Evolutionary conservation across 1,140 invertebrate species (phyloP).

Genomic region (Macrosteles quadrilineatus): DNA sequence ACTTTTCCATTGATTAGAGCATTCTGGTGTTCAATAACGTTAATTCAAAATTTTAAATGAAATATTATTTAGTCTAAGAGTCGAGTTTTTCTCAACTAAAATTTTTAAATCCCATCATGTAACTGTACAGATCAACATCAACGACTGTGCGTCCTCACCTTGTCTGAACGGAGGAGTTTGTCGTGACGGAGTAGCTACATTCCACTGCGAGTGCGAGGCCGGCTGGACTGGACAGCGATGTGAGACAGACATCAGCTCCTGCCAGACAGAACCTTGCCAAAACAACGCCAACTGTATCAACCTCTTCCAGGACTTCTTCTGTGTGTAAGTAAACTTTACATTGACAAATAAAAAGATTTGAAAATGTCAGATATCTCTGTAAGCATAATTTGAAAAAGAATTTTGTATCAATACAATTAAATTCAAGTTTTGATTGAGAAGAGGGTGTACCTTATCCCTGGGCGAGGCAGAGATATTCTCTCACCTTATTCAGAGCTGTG

Average conservation of each 20-base stretch:
- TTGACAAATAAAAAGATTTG: no score
- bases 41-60: no score
- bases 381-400: no score
- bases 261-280: constrained; percentile 81
- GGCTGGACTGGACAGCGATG: constrained; percentile 90
- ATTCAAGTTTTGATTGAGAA: neutral
- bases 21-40: no score
- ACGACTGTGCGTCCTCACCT: constrained; percentile 86
- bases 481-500: no score
- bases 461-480: no score
- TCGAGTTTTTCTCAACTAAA: no score
- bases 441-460: no score
- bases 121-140: constrained; percentile 74
- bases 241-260: constrained; percentile 85
- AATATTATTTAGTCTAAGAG: no score
- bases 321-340: constrained; percentile 81
- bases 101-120: no score
- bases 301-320: constrained; percentile 94
- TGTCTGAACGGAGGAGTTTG: constrained; percentile 90
- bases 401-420: constrained; percentile 19
- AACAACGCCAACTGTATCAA: constrained; percentile 93
- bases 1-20: no score
- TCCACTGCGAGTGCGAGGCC: constrained; percentile 78
- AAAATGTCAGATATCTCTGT: no score
- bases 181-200: constrained; percentile 81